Base-by-base conservation (phyloP, 2,113 vertebrate species). In the Galbula dea region DNA sequence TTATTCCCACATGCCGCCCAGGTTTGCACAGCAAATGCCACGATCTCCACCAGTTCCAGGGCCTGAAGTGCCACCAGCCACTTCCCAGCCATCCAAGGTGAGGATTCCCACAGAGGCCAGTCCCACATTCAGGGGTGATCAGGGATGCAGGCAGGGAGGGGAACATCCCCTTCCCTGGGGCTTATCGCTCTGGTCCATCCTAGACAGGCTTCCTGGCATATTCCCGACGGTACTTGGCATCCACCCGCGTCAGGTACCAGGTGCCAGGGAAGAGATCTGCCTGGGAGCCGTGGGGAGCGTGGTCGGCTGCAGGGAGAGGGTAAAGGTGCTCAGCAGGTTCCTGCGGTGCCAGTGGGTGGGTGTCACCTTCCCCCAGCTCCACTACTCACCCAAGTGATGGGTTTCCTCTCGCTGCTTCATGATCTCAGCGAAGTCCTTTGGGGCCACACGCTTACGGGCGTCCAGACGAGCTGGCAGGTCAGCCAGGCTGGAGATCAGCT, bases 221-320 rank as follows among this genome's bases (percentile, higher is more conserved):
- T 48, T 97, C 95, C 0, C 98, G 87, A 49, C 98, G 98, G 68
- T 97, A 88, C 20, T 98, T 95, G 57, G 95, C 97, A 17, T 98
- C 98, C 58, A 98, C 97, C 17, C 67, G 76, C 0, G 97, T 97
- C 55, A 98, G 89, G 94, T 98, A 98, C 98, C 98, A 98, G 10
- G 98, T 98, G 24, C 98, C 98, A 0, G 98, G 98, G 90, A 98
- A 98, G 8, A 98, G 97, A 84, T 95, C 97, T 0, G 74, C 97
- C 27, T 82, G 90, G 41, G 97, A 97, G 11, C 97, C 97, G 0
- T 97, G 97, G 24, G 98, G 98, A 59, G 97, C 84, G 16, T 97
- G 98, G 83, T 97, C 54, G 10, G 96, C 98, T 98, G 95, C 3
- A 6, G 79, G 80, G 62, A 55, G 62, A 95, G n/a, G 49, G 24